Evolutionary conservation across 2,113 vertebrate species (phyloP).

Genomic region (Bothrops jararaca): DNA sequence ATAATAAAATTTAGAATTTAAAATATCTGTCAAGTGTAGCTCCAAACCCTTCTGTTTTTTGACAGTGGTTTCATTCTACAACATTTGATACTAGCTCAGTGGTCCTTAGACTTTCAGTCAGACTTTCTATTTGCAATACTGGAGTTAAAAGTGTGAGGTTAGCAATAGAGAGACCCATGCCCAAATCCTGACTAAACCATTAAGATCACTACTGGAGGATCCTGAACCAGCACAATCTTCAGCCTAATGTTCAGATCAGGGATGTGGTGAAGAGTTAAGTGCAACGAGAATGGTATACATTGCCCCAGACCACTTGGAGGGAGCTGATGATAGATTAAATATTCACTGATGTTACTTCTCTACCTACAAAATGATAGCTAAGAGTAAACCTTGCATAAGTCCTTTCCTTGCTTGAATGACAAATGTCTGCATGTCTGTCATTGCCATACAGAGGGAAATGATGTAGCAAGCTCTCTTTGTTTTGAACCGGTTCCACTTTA

Average conservation of each 20-base stretch:
- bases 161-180: neutral
- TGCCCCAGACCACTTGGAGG: neutral
- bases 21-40: neutral
- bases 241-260: neutral
- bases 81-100: neutral
- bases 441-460: slow-evolving; percentile 18
- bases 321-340: neutral
- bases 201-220: neutral
- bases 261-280: neutral
- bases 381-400: neutral
- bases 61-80: neutral
- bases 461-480: slow-evolving; percentile 4
- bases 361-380: neutral
- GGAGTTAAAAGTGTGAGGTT: neutral
- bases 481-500: slow-evolving; percentile 5
- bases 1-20: neutral
- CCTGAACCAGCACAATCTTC: neutral
- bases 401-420: neutral
- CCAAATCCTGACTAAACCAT: neutral
- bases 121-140: neutral
- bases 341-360: neutral
- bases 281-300: neutral
- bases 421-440: neutral
- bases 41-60: neutral
- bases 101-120: neutral